These are phyloP conservation scores for fruit fly (Drosophila melanogaster) DNA, from an alignment of 1,140 invertebrate species.

Conservation along the genomic window DNA sequence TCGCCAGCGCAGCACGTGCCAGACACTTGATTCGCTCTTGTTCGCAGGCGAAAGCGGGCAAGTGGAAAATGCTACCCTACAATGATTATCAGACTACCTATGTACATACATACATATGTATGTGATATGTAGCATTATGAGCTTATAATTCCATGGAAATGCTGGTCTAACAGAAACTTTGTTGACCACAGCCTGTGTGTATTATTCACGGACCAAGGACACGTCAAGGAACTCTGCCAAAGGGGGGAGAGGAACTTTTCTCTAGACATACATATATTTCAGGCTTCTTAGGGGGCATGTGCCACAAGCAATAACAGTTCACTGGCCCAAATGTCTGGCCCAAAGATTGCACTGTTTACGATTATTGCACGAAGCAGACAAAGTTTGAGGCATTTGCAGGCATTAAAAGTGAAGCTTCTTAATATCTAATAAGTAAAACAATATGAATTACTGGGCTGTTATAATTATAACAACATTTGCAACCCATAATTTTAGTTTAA, in stretches of 20 bases:
- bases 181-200: background rate
- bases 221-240: background rate
- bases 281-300: background rate
- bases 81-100: too few relatives aligned
- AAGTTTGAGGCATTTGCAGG: conserved; percentile 20
- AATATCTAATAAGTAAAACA: too few relatives aligned
- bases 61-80: conserved; percentile 11
- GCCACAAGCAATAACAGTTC: conserved; percentile 39
- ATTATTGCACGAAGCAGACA: conserved; percentile 38
- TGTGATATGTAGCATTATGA: background rate
- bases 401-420: conserved; percentile 1
- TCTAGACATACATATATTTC: background rate
- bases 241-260: background rate
- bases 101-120: too few relatives aligned
- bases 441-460: too few relatives aligned
- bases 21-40: conserved; percentile 26
- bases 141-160: background rate
- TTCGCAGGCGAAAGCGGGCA: conserved; percentile 2
- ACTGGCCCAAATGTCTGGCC: conserved; percentile 54
- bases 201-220: background rate
- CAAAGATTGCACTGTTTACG: conserved; percentile 38
- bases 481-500: background rate
- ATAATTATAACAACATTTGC: background rate
- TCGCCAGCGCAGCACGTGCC: conserved; percentile 35
- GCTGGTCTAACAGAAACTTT: background rate